Evolutionary conservation across 2,888 invertebrate species (phyloP).

Genomic region (Clunio marinus): DNA sequence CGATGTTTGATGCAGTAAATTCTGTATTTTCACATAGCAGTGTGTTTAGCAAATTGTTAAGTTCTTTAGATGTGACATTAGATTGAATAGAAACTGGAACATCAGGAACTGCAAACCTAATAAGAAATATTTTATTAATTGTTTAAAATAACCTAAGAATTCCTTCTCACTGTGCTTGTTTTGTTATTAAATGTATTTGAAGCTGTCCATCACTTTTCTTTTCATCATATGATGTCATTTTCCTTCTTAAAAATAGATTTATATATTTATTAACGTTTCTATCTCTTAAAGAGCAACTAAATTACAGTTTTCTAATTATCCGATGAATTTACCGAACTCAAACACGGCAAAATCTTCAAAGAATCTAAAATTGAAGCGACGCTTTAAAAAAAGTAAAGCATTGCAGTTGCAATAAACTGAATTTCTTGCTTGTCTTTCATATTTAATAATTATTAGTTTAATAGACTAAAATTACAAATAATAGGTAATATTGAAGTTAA

Average conservation of each 20-base stretch:
- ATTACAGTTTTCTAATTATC: neutral
- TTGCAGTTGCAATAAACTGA: neutral
- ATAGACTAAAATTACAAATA: neutral
- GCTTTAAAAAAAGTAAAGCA: too few relatives aligned
- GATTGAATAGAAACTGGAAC: conserved; percentile 78
- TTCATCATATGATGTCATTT: neutral
- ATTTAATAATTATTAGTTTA: neutral
- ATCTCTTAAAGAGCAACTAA: neutral
- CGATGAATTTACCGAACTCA: too few relatives aligned
- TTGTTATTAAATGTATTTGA: conserved; percentile 74
- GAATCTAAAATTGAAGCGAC: neutral
- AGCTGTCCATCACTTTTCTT: conserved; percentile 54
- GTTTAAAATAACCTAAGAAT: conserved; percentile 15
- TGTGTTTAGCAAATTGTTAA: conserved; percentile 76
- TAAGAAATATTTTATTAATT: too few relatives aligned
- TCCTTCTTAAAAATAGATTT: neutral
- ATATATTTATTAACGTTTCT: neutral
- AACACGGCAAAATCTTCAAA: too few relatives aligned
- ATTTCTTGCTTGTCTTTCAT: neutral
- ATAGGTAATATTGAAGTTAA: neutral
- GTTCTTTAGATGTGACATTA: conserved; percentile 61
- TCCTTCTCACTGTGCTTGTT: conserved; percentile 73
- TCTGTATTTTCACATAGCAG: conserved; percentile 60
- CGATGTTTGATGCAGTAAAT: conserved; percentile 53
- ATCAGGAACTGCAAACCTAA: conserved; percentile 82